These are phyloP conservation scores for Rynchops niger DNA, from an alignment of 2,113 vertebrate species.

Conservation along the genomic window DNA sequence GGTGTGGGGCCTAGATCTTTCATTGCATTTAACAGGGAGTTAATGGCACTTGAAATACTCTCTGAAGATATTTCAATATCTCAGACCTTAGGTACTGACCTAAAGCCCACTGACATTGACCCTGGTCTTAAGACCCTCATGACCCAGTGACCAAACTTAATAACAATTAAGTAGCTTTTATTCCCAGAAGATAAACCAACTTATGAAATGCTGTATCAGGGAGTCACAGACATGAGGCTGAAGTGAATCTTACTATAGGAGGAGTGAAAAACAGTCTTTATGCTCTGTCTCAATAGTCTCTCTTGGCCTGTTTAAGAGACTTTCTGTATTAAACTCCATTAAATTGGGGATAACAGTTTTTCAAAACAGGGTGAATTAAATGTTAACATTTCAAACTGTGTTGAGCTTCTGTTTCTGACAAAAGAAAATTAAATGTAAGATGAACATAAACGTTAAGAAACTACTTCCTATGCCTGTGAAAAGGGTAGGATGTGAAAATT, in stretches of 20 bases:
- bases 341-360: conserved; percentile 19
- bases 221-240: not conserved
- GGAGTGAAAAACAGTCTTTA: not conserved
- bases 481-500: not conserved
- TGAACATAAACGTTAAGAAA: not conserved
- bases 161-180: not conserved
- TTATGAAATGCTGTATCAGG: not conserved
- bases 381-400: not conserved
- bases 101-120: not conserved
- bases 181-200: not conserved
- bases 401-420: not conserved
- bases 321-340: not conserved
- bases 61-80: not conserved
- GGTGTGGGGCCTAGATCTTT: not conserved
- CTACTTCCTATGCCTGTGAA: not conserved
- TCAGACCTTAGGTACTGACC: not conserved
- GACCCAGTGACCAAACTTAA: not conserved
- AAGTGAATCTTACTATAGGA: not conserved
- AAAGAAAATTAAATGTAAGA: conserved; percentile 25
- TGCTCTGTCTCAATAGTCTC: not conserved
- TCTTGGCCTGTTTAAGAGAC: not conserved
- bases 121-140: not conserved
- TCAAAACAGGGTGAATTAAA: conserved; percentile 35
- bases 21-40: not conserved
- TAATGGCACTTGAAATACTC: not conserved